These are phyloP conservation scores for Euschistus heros DNA, from an alignment of 1,140 invertebrate species.

Conservation along the genomic window DNA sequence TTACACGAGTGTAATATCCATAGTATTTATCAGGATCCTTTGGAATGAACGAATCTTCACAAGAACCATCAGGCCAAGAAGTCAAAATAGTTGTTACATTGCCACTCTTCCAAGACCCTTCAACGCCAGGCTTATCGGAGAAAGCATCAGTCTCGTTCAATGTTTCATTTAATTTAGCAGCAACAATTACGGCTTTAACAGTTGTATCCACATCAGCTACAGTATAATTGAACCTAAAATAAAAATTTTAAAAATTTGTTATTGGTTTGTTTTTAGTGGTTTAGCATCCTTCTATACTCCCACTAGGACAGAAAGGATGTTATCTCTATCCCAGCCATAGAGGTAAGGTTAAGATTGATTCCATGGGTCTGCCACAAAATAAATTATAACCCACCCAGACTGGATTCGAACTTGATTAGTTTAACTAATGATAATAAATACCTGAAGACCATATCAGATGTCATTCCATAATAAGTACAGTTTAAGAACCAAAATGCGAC, in stretches of 20 bases:
- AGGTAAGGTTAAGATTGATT: no score
- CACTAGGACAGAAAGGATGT: no score
- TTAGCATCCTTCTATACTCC: no score
- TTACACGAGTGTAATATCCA: slow-evolving; percentile 50
- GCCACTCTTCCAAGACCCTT: slow-evolving; percentile 40
- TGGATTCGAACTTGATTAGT: no score
- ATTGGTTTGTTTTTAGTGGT: no score
- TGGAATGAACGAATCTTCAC: slow-evolving; percentile 36
- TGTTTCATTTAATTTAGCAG: slow-evolving; percentile 26
- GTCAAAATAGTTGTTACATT: not conserved
- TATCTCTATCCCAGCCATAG: no score
- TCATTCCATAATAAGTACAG: slow-evolving; percentile 55
- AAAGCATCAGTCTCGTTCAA: slow-evolving; percentile 22
- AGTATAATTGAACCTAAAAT: slow-evolving; percentile 29
- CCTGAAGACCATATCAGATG: slow-evolving; percentile 44
- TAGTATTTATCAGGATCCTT: slow-evolving; percentile 54
- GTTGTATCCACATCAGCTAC: slow-evolving; percentile 41
- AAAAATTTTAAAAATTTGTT: no score
- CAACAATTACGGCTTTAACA: slow-evolving; percentile 52
- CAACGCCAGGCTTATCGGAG: slow-evolving; percentile 44
- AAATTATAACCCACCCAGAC: no score
- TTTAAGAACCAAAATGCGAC: slow-evolving; percentile 67
- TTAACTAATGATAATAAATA: not conserved
- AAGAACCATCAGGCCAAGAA: slow-evolving; percentile 2
- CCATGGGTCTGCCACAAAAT: no score